phyloP scores from a whole-genome alignment of 2,113 vertebrate species.

The Prinia subflava region DNA sequence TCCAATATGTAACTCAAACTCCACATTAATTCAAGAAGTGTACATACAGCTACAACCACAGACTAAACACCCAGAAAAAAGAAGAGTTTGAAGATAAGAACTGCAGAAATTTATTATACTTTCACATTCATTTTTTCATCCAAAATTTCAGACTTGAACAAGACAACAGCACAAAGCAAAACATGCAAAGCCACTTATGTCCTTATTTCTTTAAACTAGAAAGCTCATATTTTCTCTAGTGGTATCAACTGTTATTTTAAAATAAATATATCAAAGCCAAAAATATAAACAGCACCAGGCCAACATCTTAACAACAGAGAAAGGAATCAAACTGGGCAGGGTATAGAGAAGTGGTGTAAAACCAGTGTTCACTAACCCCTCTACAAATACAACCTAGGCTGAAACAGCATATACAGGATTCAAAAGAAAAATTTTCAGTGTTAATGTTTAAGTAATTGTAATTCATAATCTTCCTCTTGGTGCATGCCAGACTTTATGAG shows the following conservation, averaged over 20 bases:
- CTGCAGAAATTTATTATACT: neutral
- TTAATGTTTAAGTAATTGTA: neutral
- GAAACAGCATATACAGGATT: neutral
- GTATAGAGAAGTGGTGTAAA: neutral
- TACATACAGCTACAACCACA: neutral
- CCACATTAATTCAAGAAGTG: neutral
- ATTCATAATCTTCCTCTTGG: slow-evolving; percentile 9
- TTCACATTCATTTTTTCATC: neutral
- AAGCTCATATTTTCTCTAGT: neutral
- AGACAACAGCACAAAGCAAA: neutral
- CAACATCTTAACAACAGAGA: neutral
- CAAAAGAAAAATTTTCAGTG: neutral
- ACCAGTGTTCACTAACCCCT: neutral
- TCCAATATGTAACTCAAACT: neutral
- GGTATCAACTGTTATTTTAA: neutral
- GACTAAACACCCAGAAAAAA: neutral
- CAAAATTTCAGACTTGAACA: neutral
- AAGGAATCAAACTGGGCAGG: neutral
- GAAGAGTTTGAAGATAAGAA: neutral
- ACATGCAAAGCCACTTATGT: neutral
- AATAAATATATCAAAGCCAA: neutral
- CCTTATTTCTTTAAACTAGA: neutral
- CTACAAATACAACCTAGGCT: neutral
- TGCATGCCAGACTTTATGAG: slow-evolving; percentile 24
- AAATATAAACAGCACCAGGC: neutral